A percentile compares a stretch with the other conserved stretches of the same genome.
These are phyloP conservation scores for Agapetus fuscipes DNA, from an alignment of 2,888 invertebrate genomes.

Conservation along the genomic window DNA sequence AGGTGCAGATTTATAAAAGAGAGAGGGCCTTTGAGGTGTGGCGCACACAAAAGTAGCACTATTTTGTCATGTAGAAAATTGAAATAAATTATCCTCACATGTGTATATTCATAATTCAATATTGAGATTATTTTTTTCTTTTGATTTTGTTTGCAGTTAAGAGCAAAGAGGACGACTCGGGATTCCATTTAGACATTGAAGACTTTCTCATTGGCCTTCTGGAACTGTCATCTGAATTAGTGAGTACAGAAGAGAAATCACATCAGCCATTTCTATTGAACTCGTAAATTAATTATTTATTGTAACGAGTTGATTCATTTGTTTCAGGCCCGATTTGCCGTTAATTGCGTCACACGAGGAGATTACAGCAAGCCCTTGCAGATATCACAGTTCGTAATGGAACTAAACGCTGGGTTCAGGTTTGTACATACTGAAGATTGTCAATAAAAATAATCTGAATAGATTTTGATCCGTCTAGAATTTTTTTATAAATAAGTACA, in stretches of 20 bases:
- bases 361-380: constrained; percentile 72
- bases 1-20: too few species aligned
- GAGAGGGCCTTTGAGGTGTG: too few species aligned
- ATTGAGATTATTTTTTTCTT: too few species aligned
- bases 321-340: constrained; percentile 62
- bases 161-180: constrained; percentile 51
- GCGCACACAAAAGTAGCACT: too few species aligned
- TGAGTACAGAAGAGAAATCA: constrained; percentile 31
- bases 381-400: constrained; percentile 78
- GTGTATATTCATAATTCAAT: too few species aligned
- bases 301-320: background rate
- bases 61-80: too few species aligned
- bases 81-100: too few species aligned
- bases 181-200: constrained; percentile 84
- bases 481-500: too few species aligned
- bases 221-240: constrained; percentile 75
- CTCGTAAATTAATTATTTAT: too few species aligned
- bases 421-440: constrained; percentile 21
- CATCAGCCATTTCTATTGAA: background rate
- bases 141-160: constrained; percentile 53
- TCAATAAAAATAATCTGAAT: too few species aligned
- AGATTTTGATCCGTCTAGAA: too few species aligned
- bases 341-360: constrained; percentile 77
- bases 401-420: constrained; percentile 83
- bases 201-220: constrained; percentile 82